These are phyloP conservation scores for Chloroceryle aenea DNA, from an alignment of 2,113 vertebrate species.

Conservation along the genomic window DNA sequence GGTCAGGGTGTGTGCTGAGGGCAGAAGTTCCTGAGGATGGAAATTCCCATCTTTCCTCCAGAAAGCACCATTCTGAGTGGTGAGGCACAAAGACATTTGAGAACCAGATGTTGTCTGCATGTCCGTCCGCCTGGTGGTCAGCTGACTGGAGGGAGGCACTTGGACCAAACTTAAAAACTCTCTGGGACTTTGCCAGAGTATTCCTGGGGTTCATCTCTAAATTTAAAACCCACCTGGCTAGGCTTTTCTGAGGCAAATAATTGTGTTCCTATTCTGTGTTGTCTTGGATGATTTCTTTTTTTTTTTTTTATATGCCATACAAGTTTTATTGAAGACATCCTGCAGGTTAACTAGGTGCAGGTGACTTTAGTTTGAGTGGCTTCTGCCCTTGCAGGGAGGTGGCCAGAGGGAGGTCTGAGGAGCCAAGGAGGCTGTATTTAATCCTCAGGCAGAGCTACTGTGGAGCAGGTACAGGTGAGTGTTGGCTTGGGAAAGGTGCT, in stretches of 20 bases:
- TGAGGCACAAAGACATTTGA: not conserved
- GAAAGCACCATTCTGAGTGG: not conserved
- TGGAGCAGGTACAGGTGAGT: not conserved
- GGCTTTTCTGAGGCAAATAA: not conserved
- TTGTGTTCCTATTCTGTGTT: not conserved
- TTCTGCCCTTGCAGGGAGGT: not conserved
- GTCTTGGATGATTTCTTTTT: not conserved
- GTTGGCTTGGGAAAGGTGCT: not conserved
- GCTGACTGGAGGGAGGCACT: rapidly evolving
- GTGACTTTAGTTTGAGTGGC: not conserved
- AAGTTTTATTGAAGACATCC: not conserved
- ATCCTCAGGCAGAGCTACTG: not conserved
- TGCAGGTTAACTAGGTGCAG: not conserved
- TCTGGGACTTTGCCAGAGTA: not conserved
- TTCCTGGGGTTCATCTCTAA: not conserved
- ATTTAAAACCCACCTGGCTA: not conserved
- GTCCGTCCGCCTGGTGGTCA: rapidly evolving
- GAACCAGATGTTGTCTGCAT: rapidly evolving
- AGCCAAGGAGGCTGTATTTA: not conserved
- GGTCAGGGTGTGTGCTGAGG: rapidly evolving
- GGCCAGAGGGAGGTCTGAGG: not conserved
- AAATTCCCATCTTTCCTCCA: not conserved
- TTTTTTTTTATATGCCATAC: not conserved
- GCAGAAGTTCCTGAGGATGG: not conserved
- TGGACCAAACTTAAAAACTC: not conserved